These are phyloP conservation scores for Aspidapion aeneum DNA, from an alignment of 2,888 invertebrate species.

Conservation along the genomic window DNA sequence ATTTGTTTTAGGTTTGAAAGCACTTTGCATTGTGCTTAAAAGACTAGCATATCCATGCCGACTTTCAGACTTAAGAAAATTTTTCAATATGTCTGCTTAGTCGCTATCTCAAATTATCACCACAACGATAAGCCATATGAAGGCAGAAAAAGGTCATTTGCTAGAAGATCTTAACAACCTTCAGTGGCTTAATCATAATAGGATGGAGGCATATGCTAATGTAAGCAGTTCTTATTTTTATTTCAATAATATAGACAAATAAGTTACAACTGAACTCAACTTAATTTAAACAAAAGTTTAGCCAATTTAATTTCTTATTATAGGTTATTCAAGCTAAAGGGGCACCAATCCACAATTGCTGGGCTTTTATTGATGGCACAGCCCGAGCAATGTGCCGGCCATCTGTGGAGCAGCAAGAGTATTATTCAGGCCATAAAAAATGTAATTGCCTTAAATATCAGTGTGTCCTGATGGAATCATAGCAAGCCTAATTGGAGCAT, in stretches of 20 bases:
- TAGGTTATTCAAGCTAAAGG: constrained; percentile 5
- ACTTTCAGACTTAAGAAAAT: neutral
- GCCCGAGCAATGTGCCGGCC: constrained; percentile 23
- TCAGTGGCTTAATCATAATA: constrained; percentile 10
- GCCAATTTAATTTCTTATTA: neutral
- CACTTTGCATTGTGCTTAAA: no score
- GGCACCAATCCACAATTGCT: constrained; percentile 10
- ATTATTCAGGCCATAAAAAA: constrained; percentile 23
- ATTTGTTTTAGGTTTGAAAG: no score
- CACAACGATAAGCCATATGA: constrained; percentile 6
- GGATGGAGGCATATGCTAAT: constrained; percentile 10
- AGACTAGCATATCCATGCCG: neutral
- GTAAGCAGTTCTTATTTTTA: no score
- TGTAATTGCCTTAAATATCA: constrained; percentile 24
- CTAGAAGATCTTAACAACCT: constrained; percentile 6
- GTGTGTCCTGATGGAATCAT: constrained; percentile 24
- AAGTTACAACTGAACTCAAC: neutral
- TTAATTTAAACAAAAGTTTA: neutral
- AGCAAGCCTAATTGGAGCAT: constrained; percentile 23
- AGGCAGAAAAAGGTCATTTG: constrained; percentile 1
- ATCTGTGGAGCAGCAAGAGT: constrained; percentile 19
- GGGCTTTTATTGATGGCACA: constrained; percentile 26
- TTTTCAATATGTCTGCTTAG: constrained; percentile 1
- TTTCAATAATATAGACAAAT: neutral
- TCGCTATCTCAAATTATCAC: constrained; percentile 12